Evolutionary conservation across 2,113 vertebrate species (phyloP).

Genomic region (Naja naja): DNA sequence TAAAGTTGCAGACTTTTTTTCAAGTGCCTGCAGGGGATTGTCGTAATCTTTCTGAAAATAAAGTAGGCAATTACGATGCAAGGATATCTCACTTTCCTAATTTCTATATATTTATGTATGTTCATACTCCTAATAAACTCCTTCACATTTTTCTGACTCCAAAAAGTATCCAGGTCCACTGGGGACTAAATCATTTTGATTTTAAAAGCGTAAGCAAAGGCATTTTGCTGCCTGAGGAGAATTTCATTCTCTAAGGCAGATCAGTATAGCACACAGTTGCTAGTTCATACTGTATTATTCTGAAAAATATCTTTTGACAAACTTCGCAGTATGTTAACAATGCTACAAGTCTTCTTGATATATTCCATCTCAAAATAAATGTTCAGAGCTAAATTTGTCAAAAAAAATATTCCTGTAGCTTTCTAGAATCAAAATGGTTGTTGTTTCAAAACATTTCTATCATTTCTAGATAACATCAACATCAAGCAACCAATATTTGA

Average conservation of each 20-base stretch:
- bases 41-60: neutral
- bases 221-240: slow-evolving; percentile 17
- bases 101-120: neutral
- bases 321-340: slow-evolving; percentile 16
- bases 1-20: neutral
- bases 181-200: neutral
- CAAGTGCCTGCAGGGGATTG: neutral
- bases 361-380: neutral
- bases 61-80: neutral
- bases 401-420: neutral
- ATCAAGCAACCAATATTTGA: neutral
- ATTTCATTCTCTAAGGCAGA: slow-evolving; percentile 4
- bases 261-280: neutral
- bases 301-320: neutral
- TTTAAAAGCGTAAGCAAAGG: neutral
- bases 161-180: neutral
- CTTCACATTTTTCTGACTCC: neutral
- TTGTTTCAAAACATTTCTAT: slow-evolving; percentile 11
- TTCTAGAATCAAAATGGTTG: neutral
- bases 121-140: neutral
- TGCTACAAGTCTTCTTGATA: neutral
- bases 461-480: neutral
- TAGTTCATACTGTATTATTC: slow-evolving; percentile 3
- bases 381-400: slow-evolving; percentile 4
- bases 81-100: neutral